These are phyloP conservation scores for Drosophila auraria DNA, from an alignment of 1,140 invertebrate species.

Conservation along the genomic window DNA sequence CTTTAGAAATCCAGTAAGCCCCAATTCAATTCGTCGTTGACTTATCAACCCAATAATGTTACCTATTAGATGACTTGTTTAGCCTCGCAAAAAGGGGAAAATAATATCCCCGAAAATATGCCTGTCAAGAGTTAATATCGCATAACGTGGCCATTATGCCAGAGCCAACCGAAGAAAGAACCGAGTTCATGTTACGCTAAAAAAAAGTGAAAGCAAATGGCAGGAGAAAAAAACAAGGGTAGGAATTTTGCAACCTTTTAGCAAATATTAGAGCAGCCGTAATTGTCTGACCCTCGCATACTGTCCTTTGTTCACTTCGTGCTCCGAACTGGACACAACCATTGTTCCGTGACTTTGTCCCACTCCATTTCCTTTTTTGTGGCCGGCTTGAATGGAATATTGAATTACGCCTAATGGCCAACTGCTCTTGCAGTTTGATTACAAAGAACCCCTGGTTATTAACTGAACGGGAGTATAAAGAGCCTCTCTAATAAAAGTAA, in stretches of 20 bases:
- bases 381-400: constrained; percentile 66
- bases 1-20: background rate
- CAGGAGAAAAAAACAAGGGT: constrained; percentile 2
- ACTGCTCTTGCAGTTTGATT: constrained; percentile 39
- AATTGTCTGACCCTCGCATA: constrained; percentile 40
- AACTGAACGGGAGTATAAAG: constrained; percentile 25
- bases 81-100: background rate
- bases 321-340: constrained; percentile 10
- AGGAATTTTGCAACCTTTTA: constrained; percentile 42
- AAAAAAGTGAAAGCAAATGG: constrained; percentile 42
- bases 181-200: constrained; percentile 57
- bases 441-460: constrained; percentile 42
- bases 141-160: constrained; percentile 43
- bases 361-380: constrained; percentile 5
- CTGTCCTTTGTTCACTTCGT: constrained; percentile 21
- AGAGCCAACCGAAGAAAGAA: background rate
- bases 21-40: constrained; percentile 18
- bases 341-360: constrained; percentile 16
- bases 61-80: constrained; percentile 11
- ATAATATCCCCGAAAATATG: constrained; percentile 20
- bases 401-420: constrained; percentile 78
- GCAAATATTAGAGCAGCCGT: constrained; percentile 28
- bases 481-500: constrained; percentile 48
- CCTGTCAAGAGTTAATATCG: constrained; percentile 57
- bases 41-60: constrained; percentile 24